Conservation (phyloP, 53 echinoderm and acorn worm genomes). For the Luidia sarsii region DNA sequence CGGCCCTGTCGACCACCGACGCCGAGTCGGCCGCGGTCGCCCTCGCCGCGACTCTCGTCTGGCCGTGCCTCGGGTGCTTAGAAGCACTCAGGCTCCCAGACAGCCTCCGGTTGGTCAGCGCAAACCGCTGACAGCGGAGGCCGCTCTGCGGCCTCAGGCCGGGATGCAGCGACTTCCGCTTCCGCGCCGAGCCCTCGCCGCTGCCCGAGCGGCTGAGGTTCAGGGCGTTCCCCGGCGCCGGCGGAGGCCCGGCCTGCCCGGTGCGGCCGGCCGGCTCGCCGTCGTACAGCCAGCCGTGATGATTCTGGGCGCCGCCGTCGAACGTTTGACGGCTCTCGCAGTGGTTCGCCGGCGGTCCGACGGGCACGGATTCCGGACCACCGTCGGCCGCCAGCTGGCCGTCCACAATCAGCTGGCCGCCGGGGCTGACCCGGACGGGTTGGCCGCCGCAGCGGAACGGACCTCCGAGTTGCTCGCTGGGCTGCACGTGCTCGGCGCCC, state of each 20-base stretch:
- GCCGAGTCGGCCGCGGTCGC: too few species aligned
- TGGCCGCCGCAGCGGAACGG: not conserved
- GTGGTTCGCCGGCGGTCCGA: too few species aligned
- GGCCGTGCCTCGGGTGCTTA: not conserved
- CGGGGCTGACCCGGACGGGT: not conserved
- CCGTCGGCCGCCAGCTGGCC: not conserved
- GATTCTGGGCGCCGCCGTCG: not conserved
- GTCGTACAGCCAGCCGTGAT: constrained; percentile 18
- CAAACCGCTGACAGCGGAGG: constrained; percentile 16
- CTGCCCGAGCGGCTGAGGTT: constrained; percentile 27
- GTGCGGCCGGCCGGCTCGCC: too few species aligned
- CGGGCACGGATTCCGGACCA: too few species aligned
- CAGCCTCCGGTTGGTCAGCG: not conserved
- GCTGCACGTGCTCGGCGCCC: not conserved
- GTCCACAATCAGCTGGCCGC: not conserved
- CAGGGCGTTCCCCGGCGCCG: constrained; percentile 9
- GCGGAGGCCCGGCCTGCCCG: constrained; percentile 5
- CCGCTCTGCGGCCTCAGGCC: not conserved
- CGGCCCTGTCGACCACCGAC: not conserved
- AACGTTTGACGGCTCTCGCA: too few species aligned
- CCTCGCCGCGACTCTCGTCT: not conserved
- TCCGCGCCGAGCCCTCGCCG: not conserved
- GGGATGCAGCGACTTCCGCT: not conserved
- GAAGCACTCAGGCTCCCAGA: not conserved
- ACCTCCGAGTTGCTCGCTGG: too few species aligned